These are phyloP conservation scores for Carposina sasakii DNA, from an alignment of 1,140 invertebrate species.

Conservation along the genomic window DNA sequence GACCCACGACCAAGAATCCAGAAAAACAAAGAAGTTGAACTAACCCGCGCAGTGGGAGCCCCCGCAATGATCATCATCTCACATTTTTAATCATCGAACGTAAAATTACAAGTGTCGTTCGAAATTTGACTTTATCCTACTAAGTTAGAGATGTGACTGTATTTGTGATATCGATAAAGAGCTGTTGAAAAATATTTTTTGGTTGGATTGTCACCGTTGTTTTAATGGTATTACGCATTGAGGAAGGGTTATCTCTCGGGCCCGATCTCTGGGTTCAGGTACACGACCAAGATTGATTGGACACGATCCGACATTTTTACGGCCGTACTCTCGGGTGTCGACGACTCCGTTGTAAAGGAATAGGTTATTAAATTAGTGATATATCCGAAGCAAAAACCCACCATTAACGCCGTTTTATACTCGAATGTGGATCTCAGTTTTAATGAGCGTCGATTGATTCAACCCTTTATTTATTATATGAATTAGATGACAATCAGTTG, in stretches of 20 bases:
- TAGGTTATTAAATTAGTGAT: constrained; percentile 66
- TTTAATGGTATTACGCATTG: constrained; percentile 71
- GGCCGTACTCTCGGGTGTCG: constrained; percentile 35
- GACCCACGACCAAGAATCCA: constrained; percentile 66
- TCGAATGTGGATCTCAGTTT: constrained; percentile 19
- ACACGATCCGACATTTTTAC: constrained; percentile 62
- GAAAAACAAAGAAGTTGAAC: constrained; percentile 70
- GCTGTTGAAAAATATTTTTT: constrained; percentile 66
- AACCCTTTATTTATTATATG: too few relatives aligned
- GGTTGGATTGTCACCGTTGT: constrained; percentile 70
- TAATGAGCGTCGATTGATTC: constrained; percentile 22
- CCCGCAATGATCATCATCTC: constrained; percentile 67
- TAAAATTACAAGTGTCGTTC: constrained; percentile 33
- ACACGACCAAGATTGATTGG: constrained; percentile 63
- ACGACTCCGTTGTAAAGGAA: constrained; percentile 27
- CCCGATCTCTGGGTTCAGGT: constrained; percentile 59
- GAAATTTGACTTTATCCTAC: constrained; percentile 31
- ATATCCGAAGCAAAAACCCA: constrained; percentile 45
- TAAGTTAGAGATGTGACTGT: constrained; percentile 22
- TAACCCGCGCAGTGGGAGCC: constrained; percentile 69
- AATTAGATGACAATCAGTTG: too few relatives aligned
- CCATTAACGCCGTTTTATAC: constrained; percentile 39
- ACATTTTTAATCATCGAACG: constrained; percentile 68
- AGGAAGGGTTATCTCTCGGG: constrained; percentile 65
- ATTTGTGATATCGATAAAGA: constrained; percentile 26